Percentiles rank a stretch among this genome's conserved stretches.
phyloP scores from a whole-genome alignment of 2,113 vertebrate genomes.

The Zosterops pallidus region DNA sequence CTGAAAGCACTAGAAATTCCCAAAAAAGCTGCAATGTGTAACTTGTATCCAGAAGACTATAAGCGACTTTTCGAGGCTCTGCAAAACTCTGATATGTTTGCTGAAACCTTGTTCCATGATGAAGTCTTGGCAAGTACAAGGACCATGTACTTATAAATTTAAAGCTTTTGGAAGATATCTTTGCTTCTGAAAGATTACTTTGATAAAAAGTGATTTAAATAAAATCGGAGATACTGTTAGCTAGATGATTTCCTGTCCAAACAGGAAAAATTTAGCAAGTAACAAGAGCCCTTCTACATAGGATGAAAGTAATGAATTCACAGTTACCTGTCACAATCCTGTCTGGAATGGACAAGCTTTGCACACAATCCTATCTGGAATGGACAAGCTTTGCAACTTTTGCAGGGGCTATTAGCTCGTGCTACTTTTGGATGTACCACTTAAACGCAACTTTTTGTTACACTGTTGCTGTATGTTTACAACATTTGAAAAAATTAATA shows the following conservation, averaged over 20 bases:
- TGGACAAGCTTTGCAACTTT: not conserved
- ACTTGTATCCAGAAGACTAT: constrained; percentile 83
- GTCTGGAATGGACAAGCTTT: not conserved
- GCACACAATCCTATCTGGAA: not conserved
- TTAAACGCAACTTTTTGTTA: not conserved
- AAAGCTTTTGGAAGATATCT: not conserved
- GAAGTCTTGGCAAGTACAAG: constrained; percentile 72
- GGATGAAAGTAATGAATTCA: not conserved
- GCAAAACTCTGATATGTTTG: constrained; percentile 77
- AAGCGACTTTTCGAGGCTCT: constrained; percentile 84
- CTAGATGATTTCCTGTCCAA: not conserved
- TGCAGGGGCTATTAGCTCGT: not conserved
- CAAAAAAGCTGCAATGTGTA: constrained; percentile 62
- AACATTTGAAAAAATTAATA: not conserved
- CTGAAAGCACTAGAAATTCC: constrained; percentile 71
- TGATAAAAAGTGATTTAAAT: constrained; percentile 10
- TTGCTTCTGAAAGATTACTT: constrained; percentile 51
- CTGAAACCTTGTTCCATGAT: constrained; percentile 83
- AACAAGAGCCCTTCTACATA: not conserved
- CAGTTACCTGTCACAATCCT: not conserved
- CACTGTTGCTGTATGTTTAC: not conserved
- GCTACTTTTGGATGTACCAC: not conserved
- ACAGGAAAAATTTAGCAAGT: not conserved
- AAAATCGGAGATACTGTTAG: not conserved
- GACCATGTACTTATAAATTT: not conserved